Evolutionary conservation across 2,797 vertebrate species (phyloP), one percentile per base, ranked within the genome.

Genomic region (Melanogrammus aeglefinus): DNA sequence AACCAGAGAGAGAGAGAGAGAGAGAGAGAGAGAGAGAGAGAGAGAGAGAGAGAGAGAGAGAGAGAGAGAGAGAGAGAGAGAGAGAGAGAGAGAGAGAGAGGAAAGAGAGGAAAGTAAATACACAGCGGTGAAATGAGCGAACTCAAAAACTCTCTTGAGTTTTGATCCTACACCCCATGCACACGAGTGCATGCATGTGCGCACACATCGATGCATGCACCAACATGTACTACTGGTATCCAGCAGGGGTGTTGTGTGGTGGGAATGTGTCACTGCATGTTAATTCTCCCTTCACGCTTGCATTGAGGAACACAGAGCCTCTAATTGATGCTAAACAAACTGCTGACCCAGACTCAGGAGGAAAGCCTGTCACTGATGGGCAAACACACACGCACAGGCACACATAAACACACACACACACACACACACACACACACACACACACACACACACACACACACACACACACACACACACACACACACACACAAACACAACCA

Each of bases 241-340:
- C 91, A 88, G 87, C 89, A 90, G 91, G 92, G 88, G 90, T 88
- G 83, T 83, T 79, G 84, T 88, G 89, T 90, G 95, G 95, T 96
- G 95, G 95, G 95, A 96, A 96, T 93, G 95, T 95, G 96, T 94
- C 94, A 95, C 90, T 93, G 94, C 95, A 96, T 91, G 95, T 96
- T 96, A 96, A 95, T 95, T 93, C 95, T 95, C 93, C 91, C 92
- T 93, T 95, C 96, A 95, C 94, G 96, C 95, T 96, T 96, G 94
- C 94, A 88, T 95, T 95, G 95, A 96, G 94, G 95, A 96, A 95
- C 95, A 96, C 95, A 95, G 95, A 93, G 92, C 88, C 93, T 94
- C 94, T 96, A 96, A 96, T 95, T 96, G 95, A 96, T 94, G 91
- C 92, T 94, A 94, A 94, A 94, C 92, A 94, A 94, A 93, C 93